These are phyloP conservation scores for Chaetoderma sp. DNA, from an alignment of 2,888 invertebrate species.

Conservation along the genomic window DNA sequence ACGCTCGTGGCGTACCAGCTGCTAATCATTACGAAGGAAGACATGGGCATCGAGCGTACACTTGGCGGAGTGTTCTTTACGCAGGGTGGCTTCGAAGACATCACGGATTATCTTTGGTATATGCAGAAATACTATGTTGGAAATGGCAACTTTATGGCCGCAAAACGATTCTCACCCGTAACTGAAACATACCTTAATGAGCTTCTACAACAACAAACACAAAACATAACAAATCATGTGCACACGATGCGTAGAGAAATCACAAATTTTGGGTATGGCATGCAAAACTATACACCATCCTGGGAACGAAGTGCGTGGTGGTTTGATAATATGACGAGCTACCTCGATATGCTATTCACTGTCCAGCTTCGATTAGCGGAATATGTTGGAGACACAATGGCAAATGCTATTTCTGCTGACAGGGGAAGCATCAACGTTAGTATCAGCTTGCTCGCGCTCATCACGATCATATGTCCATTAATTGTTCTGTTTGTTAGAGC, in stretches of 20 bases:
- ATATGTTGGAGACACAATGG: slow-evolving; percentile 80
- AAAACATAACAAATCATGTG: slow-evolving; percentile 41
- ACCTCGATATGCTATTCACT: slow-evolving; percentile 82
- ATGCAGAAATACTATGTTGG: slow-evolving; percentile 53
- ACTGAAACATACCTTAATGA: slow-evolving; percentile 77
- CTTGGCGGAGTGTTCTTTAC: slow-evolving; percentile 57
- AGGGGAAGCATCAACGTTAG: slow-evolving; percentile 83
- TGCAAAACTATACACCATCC: slow-evolving; percentile 73
- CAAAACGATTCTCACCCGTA: slow-evolving; percentile 76
- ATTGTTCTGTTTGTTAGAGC: slow-evolving; percentile 50
- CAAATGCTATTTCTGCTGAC: slow-evolving; percentile 79
- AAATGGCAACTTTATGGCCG: slow-evolving; percentile 53
- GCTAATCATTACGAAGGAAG: slow-evolving; percentile 55
- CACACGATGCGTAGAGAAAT: slow-evolving; percentile 8
- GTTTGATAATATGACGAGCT: slow-evolving; percentile 84
- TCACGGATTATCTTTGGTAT: slow-evolving; percentile 55
- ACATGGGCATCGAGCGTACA: slow-evolving; percentile 55
- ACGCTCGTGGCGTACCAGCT: slow-evolving; percentile 58
- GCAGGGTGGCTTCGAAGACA: slow-evolving; percentile 47
- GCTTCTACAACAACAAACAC: slow-evolving; percentile 76
- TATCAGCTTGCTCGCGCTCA: slow-evolving; percentile 70
- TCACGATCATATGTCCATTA: slow-evolving; percentile 55
- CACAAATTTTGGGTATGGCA: too few species aligned
- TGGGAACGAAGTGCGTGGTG: slow-evolving; percentile 82
- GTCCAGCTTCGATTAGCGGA: slow-evolving; percentile 79